A percentile compares a stretch with the other conserved stretches of the same genome.
These are phyloP conservation scores for Psilanteris sp. DNA, from an alignment of 1,140 invertebrate species.

Conservation along the genomic window DNA sequence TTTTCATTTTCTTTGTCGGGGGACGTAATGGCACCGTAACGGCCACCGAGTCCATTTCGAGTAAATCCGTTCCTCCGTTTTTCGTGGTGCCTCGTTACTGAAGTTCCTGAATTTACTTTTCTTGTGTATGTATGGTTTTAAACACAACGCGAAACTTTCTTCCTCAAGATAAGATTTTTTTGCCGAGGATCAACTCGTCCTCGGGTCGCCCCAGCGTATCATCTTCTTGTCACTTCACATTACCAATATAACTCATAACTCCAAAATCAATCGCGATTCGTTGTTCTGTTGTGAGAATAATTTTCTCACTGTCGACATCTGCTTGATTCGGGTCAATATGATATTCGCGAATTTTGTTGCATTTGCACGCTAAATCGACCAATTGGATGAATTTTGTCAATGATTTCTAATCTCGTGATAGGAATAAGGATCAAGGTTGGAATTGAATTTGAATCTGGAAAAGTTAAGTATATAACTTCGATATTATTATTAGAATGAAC, in stretches of 20 bases:
- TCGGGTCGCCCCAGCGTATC: slow-evolving; percentile 19
- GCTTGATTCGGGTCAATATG: not conserved
- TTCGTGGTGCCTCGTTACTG: slow-evolving; percentile 31
- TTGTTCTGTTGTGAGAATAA: not conserved
- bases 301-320: slow-evolving; percentile 32
- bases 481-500: too few species aligned
- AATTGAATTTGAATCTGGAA: slow-evolving; percentile 13
- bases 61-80: slow-evolving; percentile 66
- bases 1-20: slow-evolving; percentile 81
- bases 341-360: not conserved
- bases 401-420: not conserved
- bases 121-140: not conserved
- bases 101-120: slow-evolving; percentile 14
- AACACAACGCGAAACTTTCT: not conserved
- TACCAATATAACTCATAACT: slow-evolving; percentile 38
- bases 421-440: slow-evolving; percentile 1
- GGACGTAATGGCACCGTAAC: slow-evolving; percentile 78
- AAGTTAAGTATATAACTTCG: too few species aligned
- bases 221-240: slow-evolving; percentile 55
- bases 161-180: slow-evolving; percentile 15
- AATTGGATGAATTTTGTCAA: not conserved
- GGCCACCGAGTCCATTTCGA: slow-evolving; percentile 78
- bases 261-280: slow-evolving; percentile 11
- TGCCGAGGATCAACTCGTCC: slow-evolving; percentile 36
- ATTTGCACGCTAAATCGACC: slow-evolving; percentile 9